Evolutionary conservation across 2,797 vertebrate genomes (phyloP).

Genomic region (Oryzias dopingdopingensis): DNA sequence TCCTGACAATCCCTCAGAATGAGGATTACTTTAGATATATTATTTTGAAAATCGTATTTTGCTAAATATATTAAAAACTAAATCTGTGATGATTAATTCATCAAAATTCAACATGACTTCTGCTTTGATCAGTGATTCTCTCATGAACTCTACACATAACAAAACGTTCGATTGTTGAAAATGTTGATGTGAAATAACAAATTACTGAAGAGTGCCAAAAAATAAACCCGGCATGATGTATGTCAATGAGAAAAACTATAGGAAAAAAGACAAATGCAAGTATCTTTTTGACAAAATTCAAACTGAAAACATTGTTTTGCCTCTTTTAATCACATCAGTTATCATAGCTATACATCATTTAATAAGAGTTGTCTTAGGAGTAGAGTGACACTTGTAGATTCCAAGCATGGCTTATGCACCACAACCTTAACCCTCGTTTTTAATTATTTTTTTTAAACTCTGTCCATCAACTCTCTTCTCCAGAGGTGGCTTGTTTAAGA

Average conservation of each 20-base stretch:
- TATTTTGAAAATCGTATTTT: no score
- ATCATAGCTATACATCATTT: no score
- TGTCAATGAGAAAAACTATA: background rate
- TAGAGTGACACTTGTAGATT: slow-evolving; percentile 8
- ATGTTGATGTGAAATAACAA: background rate
- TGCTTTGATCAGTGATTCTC: background rate
- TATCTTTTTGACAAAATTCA: background rate
- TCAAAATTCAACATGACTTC: background rate
- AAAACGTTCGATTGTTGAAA: background rate
- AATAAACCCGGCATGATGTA: background rate
- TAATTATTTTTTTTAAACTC: slow-evolving; percentile 54
- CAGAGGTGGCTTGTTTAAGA: slow-evolving; percentile 82
- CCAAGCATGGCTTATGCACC: slow-evolving; percentile 29
- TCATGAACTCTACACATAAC: background rate
- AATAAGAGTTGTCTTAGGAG: slow-evolving; percentile 4
- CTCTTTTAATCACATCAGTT: no score
- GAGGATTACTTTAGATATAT: no score
- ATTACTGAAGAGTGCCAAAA: background rate
- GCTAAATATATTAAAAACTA: no score
- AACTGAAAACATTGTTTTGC: no score
- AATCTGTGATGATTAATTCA: background rate
- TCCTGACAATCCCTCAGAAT: no score
- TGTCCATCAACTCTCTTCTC: slow-evolving; percentile 74
- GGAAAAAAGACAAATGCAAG: background rate
- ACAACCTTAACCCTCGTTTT: slow-evolving; percentile 58